phyloP scores from a whole-genome alignment of 2,797 vertebrate genomes.

The Kryptopterus vitreolus region DNA sequence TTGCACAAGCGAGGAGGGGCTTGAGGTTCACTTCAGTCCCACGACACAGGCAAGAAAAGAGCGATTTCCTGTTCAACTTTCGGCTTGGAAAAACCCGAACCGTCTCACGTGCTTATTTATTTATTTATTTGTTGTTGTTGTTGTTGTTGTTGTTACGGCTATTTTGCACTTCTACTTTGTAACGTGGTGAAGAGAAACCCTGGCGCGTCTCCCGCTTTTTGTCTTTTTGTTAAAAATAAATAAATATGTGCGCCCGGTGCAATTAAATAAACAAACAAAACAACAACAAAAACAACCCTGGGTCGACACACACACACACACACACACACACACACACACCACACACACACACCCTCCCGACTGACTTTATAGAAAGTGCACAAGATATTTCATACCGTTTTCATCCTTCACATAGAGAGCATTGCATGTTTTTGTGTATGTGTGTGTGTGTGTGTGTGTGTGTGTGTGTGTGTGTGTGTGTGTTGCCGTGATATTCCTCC shows the following conservation, averaged over 20 bases:
- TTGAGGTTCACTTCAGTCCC: conserved; percentile 7
- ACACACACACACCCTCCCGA: neutral
- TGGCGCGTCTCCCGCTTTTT: no score
- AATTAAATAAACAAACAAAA: no score
- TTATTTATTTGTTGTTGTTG: neutral
- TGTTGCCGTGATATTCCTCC: no score
- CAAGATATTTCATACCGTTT: neutral
- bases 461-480: neutral
- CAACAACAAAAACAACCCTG: no score
- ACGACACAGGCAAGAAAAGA: neutral
- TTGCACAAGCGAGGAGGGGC: no score
- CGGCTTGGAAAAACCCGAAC: neutral
- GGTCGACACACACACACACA: no score
- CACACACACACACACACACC: no score
- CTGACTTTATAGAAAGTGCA: conserved; percentile 5
- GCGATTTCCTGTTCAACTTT: conserved; percentile 28
- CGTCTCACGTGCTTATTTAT: neutral
- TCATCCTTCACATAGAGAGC: neutral
- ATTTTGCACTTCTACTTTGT: no score
- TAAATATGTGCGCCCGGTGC: no score
- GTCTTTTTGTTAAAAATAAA: no score
- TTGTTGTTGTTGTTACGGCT: no score
- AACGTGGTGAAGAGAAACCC: no score
- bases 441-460: neutral
- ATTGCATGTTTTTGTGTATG: neutral